Evolutionary conservation across 35 echinoderm and acorn worm species (phyloP).

Genomic region (Chiridota heheva): DNA sequence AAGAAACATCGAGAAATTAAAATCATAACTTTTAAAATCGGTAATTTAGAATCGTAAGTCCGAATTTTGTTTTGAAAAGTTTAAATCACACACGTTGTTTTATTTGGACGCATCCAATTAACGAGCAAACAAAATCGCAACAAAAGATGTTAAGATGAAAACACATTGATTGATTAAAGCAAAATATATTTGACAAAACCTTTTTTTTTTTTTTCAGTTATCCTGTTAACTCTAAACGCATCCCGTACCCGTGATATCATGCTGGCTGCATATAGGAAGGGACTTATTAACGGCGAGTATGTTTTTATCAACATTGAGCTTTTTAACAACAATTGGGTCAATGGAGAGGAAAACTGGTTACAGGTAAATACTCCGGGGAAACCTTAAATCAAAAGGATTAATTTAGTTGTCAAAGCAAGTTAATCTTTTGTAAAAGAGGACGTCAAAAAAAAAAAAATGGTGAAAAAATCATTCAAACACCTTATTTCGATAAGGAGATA

Average conservation of each 20-base stretch:
- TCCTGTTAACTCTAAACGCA: slow-evolving; percentile 28
- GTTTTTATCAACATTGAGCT: slow-evolving; percentile 50
- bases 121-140: neutral
- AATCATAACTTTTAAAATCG: neutral
- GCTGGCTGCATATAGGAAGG: slow-evolving; percentile 42
- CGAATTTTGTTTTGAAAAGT: neutral
- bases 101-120: neutral
- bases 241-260: slow-evolving; percentile 43
- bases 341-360: slow-evolving; percentile 55
- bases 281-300: slow-evolving; percentile 62
- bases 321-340: slow-evolving; percentile 45
- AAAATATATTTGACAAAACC: neutral
- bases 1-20: neutral
- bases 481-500: no score
- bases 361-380: slow-evolving; percentile 37
- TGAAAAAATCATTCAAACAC: no score
- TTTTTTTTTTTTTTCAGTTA: slow-evolving; percentile 31
- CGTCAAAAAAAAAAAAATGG: no score
- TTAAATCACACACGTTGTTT: neutral
- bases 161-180: neutral
- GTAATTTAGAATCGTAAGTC: neutral
- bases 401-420: no score
- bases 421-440: no score
- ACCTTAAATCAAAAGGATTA: no score
- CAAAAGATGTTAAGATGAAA: neutral